A percentile compares a stretch with the other conserved stretches of the same genome.
Evolutionary conservation across 2,797 vertebrate species (phyloP).

Genomic region (Leptoclinus maculatus): DNA sequence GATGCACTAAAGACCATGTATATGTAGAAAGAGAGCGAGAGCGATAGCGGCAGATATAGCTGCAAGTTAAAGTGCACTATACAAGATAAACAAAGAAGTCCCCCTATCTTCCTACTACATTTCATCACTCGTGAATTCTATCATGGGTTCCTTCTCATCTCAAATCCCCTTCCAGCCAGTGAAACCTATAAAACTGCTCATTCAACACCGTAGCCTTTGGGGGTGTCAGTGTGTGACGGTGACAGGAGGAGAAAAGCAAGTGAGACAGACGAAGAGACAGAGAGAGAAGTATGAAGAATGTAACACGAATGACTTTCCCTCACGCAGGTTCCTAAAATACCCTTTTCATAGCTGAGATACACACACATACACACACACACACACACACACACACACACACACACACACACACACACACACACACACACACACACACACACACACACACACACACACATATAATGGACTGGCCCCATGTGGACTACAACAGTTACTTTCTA

Average conservation of each 20-base stretch:
- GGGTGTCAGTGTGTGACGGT: constrained; percentile 28
- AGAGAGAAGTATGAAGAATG: constrained; percentile 1
- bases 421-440: constrained; percentile 4
- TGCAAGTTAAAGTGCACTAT: neutral
- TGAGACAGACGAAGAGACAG: neutral
- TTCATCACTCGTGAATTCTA: constrained; percentile 21
- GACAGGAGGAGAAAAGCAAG: neutral
- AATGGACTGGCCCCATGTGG: neutral
- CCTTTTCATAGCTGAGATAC: constrained; percentile 30
- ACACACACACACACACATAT: neutral
- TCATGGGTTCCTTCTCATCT: constrained; percentile 4
- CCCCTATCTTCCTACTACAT: neutral
- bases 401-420: constrained; percentile 2
- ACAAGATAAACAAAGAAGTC: neutral
- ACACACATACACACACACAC: constrained; percentile 1
- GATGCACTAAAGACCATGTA: neutral
- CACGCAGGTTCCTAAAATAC: constrained; percentile 54
- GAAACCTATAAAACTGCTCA: constrained; percentile 30
- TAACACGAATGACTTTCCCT: constrained; percentile 24
- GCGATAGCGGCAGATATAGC: neutral
- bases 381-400: neutral
- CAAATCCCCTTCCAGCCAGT: constrained; percentile 10
- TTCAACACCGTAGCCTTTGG: constrained; percentile 15
- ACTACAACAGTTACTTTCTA: neutral
- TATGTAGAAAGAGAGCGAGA: neutral